Percentiles rank a stretch among this genome's conserved stretches.
phyloP scores from a whole-genome alignment of 2,113 vertebrate species.

The Nothobranchius kuhntae region DNA sequence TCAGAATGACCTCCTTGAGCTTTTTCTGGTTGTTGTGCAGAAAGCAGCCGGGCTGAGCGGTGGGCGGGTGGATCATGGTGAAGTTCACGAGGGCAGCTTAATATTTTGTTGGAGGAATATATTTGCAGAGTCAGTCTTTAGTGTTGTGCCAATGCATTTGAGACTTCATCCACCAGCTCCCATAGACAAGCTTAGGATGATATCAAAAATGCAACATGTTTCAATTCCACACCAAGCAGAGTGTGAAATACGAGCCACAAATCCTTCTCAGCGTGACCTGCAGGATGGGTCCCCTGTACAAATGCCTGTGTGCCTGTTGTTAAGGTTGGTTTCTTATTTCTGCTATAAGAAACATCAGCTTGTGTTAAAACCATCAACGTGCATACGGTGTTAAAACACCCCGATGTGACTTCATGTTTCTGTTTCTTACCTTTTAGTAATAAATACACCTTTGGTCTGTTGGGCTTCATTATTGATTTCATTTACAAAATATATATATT shows the following conservation, averaged over 20 bases:
- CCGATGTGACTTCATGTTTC: no score
- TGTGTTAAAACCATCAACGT: no score
- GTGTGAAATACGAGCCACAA: not conserved
- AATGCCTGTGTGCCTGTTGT: not conserved
- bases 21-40: conserved; percentile 19
- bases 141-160: conserved; percentile 14
- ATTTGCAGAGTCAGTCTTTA: conserved; percentile 33
- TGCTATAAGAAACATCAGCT: not conserved
- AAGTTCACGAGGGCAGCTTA: conserved; percentile 40
- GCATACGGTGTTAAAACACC: no score
- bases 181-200: conserved; percentile 7
- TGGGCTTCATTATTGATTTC: no score
- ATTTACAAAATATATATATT: no score
- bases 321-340: not conserved
- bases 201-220: not conserved
- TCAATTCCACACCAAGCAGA: not conserved
- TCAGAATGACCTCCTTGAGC: conserved; percentile 11
- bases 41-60: conserved; percentile 20
- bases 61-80: conserved; percentile 32
- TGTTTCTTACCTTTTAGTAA: no score
- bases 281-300: not conserved
- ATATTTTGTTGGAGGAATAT: conserved; percentile 46
- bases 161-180: conserved; percentile 15
- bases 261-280: not conserved
- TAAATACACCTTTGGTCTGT: no score